phyloP scores from a whole-genome alignment of 2,888 invertebrate genomes.

The Craniophora ligustri region DNA sequence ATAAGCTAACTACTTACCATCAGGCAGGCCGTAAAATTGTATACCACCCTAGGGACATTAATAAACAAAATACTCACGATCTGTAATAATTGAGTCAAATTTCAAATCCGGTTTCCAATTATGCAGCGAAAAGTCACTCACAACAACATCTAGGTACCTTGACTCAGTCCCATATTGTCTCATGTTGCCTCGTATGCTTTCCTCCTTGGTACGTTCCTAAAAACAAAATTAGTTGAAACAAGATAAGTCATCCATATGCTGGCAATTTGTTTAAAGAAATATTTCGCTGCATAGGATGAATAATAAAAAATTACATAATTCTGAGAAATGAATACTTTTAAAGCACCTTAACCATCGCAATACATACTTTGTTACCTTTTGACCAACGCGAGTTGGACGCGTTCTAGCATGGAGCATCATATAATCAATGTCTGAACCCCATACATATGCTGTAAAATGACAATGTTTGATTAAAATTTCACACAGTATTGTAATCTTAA shows the following conservation, averaged over 20 bases:
- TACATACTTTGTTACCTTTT: conserved; percentile 90
- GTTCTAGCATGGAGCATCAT: conserved; percentile 96
- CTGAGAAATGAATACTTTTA: not conserved
- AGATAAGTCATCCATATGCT: too few species aligned
- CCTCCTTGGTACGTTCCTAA: conserved; percentile 92
- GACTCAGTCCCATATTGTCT: conserved; percentile 94
- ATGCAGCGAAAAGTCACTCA: conserved; percentile 96
- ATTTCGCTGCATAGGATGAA: too few species aligned
- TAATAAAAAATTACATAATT: too few species aligned
- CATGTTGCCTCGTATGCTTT: conserved; percentile 96
- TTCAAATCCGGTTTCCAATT: conserved; percentile 92
- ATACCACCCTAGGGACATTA: too few species aligned
- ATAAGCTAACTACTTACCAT: too few species aligned
- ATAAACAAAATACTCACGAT: conserved; percentile 91
- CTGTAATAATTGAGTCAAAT: conserved; percentile 98
- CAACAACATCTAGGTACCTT: conserved; percentile 95
- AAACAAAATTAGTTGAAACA: not conserved
- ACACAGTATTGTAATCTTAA: not conserved
- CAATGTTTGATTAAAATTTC: not conserved
- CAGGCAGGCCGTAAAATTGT: too few species aligned
- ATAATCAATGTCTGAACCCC: conserved; percentile 98
- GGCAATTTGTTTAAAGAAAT: too few species aligned
- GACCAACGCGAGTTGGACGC: conserved; percentile 93
- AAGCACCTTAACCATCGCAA: conserved; percentile 50
- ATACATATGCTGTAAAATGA: conserved; percentile 89